Evolutionary conservation across 1,140 invertebrate species (phyloP).

Genomic region (Chionoecetes opilio): DNA sequence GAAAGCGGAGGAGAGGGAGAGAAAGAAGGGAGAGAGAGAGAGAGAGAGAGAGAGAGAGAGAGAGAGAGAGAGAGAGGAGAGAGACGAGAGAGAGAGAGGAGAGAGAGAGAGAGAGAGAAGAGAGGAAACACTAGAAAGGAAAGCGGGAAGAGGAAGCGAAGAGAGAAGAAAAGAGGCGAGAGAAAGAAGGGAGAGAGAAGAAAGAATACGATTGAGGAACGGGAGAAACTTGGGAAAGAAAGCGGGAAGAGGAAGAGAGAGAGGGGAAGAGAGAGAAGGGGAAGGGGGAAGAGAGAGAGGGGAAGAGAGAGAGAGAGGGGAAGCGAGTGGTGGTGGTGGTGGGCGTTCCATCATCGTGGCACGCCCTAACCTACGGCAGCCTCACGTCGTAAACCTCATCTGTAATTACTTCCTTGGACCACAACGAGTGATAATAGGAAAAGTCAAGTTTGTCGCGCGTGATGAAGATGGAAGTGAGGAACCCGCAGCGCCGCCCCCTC

Average conservation of each 20-base stretch:
- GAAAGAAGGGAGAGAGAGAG: background rate
- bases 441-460: conserved; percentile 32
- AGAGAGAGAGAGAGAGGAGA: background rate
- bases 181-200: too few relatives aligned
- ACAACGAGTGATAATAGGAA: conserved; percentile 45
- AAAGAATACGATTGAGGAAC: too few relatives aligned
- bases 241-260: background rate
- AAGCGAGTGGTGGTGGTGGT: too few relatives aligned
- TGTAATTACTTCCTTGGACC: conserved; percentile 32
- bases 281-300: background rate
- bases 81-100: background rate
- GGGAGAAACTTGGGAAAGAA: too few relatives aligned
- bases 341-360: too few relatives aligned
- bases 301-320: background rate
- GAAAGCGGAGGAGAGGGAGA: background rate
- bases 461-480: background rate
- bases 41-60: background rate
- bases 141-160: too few relatives aligned
- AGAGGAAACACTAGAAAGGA: too few relatives aligned
- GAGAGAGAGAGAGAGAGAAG: too few relatives aligned
- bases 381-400: background rate
- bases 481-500: background rate
- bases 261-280: background rate
- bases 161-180: too few relatives aligned
- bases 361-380: background rate